Evolutionary conservation across 1,140 invertebrate species (phyloP).

Genomic region (Plectrocnemia conspersa): DNA sequence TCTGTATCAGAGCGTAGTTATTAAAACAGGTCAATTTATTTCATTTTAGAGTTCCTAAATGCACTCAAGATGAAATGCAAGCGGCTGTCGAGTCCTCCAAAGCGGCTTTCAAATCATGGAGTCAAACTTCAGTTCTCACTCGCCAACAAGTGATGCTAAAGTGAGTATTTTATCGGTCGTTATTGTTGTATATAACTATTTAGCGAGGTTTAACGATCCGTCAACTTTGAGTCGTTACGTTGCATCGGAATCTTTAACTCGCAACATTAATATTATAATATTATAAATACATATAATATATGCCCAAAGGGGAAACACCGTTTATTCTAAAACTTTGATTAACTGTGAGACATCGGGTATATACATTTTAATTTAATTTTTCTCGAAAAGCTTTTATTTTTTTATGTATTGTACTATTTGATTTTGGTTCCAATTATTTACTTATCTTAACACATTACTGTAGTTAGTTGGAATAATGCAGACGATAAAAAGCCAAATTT

Average conservation of each 20-base stretch:
- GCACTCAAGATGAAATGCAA: slow-evolving; percentile 89
- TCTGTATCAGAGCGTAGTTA: too few species aligned
- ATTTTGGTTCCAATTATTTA: too few species aligned
- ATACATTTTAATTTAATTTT: too few species aligned
- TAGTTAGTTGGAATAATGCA: too few species aligned
- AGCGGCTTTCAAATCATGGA: slow-evolving; percentile 76
- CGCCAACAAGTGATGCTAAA: slow-evolving; percentile 96
- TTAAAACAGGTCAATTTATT: slow-evolving; percentile 6
- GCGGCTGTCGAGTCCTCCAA: slow-evolving; percentile 82
- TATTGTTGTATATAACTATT: neutral
- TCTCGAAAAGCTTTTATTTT: too few species aligned
- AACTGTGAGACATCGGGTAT: too few species aligned
- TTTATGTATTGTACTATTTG: too few species aligned
- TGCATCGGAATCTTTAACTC: neutral
- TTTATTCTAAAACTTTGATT: too few species aligned
- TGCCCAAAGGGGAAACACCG: too few species aligned
- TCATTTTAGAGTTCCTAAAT: slow-evolving; percentile 75
- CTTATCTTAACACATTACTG: too few species aligned
- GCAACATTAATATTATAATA: slow-evolving; percentile 3
- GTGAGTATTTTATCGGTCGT: slow-evolving; percentile 43
- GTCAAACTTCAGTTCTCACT: slow-evolving; percentile 84
- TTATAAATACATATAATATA: too few species aligned
- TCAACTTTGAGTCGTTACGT: neutral
- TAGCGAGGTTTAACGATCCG: neutral
- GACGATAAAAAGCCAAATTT: too few species aligned